Evolutionary conservation across 2,113 vertebrate species (phyloP).

Genomic region (Rhineura floridana): DNA sequence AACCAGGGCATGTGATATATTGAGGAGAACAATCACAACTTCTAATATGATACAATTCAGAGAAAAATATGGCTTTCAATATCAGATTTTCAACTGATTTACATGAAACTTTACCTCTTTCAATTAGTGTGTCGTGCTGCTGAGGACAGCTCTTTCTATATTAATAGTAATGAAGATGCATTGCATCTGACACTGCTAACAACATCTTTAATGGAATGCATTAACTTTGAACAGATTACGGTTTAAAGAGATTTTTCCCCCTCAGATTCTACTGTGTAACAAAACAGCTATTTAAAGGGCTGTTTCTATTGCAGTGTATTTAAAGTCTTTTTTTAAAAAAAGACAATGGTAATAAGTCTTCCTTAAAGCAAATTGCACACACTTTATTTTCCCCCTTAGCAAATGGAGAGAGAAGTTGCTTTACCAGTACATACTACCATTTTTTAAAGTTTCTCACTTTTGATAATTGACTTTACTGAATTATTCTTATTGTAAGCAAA

Average conservation of each 20-base stretch:
- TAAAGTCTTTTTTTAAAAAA: constrained; percentile 11
- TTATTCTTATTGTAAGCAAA: constrained; percentile 5
- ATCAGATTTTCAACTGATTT: constrained; percentile 36
- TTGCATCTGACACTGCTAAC: constrained; percentile 61
- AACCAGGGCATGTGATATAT: not conserved
- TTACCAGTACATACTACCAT: not conserved
- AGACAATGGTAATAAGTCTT: constrained; percentile 11
- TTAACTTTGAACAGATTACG: constrained; percentile 51
- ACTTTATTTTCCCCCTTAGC: constrained; percentile 29
- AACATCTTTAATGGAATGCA: constrained; percentile 59
- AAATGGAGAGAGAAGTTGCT: not conserved
- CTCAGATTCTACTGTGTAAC: constrained; percentile 39
- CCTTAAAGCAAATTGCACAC: not conserved
- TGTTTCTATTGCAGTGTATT: constrained; percentile 28
- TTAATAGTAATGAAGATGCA: constrained; percentile 58
- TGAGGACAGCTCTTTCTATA: constrained; percentile 50
- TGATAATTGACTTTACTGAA: constrained; percentile 16
- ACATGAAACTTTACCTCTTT: constrained; percentile 53
- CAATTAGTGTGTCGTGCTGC: constrained; percentile 47
- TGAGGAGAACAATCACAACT: constrained; percentile 21
- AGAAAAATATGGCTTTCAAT: constrained; percentile 43
- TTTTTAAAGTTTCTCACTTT: constrained; percentile 31
- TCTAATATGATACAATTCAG: constrained; percentile 43
- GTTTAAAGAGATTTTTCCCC: constrained; percentile 26
- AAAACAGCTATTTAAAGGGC: constrained; percentile 31